phyloP scores from a whole-genome alignment of 2,888 invertebrate species.

The Actias luna region DNA sequence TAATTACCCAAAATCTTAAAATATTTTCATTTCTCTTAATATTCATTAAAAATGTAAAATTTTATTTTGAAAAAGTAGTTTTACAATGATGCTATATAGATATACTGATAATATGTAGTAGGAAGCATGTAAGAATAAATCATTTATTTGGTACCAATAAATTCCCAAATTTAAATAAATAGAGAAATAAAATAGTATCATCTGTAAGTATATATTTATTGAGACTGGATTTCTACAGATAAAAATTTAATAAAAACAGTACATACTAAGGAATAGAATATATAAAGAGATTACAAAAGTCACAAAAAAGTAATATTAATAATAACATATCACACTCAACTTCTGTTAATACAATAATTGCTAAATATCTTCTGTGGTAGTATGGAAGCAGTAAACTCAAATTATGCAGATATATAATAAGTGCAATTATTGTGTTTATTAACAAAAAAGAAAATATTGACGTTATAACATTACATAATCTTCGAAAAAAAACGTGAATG shows the following conservation, averaged over 20 bases:
- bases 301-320: conserved; percentile 54
- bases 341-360: conserved; percentile 19
- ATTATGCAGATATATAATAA: conserved; percentile 50
- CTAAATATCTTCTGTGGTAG: conserved; percentile 18
- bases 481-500: neutral
- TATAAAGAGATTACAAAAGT: conserved; percentile 69
- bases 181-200: conserved; percentile 30
- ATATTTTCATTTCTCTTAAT: no score
- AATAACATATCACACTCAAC: conserved; percentile 12
- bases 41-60: no score
- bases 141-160: neutral
- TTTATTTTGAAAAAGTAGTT: no score
- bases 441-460: neutral
- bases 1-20: neutral
- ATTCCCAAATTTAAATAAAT: neutral
- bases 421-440: conserved; percentile 37
- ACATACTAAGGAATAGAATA: conserved; percentile 67
- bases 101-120: no score
- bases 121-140: neutral
- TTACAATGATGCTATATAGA: no score
- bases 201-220: conserved; percentile 54
- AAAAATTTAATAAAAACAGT: conserved; percentile 72
- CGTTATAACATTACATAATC: neutral
- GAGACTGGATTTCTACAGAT: conserved; percentile 70
- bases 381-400: conserved; percentile 40